Percentiles rank a stretch among this genome's conserved stretches.
Evolutionary conservation across 2,888 invertebrate genomes (phyloP).

Genomic region (Papilio gigon): DNA sequence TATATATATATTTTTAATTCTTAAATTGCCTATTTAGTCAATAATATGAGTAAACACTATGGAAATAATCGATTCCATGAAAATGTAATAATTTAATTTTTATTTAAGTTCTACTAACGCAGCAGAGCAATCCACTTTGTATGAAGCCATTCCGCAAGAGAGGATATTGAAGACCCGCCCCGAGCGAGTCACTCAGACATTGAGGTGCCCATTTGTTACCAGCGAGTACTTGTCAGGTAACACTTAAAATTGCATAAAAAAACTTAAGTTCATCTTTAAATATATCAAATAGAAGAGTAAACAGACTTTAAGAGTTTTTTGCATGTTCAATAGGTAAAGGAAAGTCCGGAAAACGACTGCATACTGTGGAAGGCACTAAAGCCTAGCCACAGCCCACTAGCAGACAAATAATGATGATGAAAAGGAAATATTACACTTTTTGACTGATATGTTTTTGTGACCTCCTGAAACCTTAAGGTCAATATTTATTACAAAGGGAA

Average conservation of each 20-base stretch:
- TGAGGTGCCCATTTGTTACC: constrained; percentile 5
- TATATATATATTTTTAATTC: too few species aligned
- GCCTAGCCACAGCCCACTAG: too few species aligned
- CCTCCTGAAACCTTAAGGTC: too few species aligned
- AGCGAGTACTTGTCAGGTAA: neutral
- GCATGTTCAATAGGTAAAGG: too few species aligned
- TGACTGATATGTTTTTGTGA: too few species aligned
- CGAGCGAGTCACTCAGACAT: constrained; percentile 1
- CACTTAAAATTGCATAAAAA: neutral
- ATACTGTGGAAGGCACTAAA: too few species aligned
- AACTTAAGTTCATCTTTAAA: neutral
- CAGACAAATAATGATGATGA: too few species aligned
- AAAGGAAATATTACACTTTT: too few species aligned
- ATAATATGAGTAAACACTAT: neutral
- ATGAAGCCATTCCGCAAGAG: constrained; percentile 7
- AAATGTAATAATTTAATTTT: neutral
- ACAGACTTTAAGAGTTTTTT: neutral
- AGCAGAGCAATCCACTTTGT: neutral
- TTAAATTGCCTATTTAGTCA: too few species aligned
- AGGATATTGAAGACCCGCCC: neutral
- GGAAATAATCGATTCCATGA: neutral
- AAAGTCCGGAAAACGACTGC: too few species aligned
- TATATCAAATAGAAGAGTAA: neutral
- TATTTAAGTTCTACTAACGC: neutral
- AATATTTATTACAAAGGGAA: too few species aligned